Conservation (phyloP, 2,113 vertebrate genomes). For the Lepisosteus oculatus region DNA sequence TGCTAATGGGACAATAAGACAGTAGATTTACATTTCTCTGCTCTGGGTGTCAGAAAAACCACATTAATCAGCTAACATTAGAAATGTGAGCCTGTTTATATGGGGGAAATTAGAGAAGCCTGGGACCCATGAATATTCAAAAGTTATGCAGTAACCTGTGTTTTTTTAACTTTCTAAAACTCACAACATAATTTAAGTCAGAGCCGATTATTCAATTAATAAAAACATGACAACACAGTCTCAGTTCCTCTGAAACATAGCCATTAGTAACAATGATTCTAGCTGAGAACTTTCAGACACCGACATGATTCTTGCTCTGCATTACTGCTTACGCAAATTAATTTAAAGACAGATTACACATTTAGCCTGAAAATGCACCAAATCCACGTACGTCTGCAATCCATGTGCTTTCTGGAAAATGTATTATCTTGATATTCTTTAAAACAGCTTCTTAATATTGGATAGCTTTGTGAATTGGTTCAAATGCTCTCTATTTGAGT, state of each 20-base stretch:
- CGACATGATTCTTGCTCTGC: background rate
- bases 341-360: background rate
- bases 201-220: background rate
- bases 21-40: constrained; percentile 16
- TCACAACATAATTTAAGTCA: constrained; percentile 5
- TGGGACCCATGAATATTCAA: constrained; percentile 9
- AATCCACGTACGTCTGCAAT: too few relatives aligned
- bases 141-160: background rate
- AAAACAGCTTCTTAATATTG: too few relatives aligned
- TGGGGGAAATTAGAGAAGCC: constrained; percentile 5
- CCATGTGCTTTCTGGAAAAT: too few relatives aligned
- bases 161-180: constrained; percentile 2
- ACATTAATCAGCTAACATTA: constrained; percentile 18
- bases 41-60: constrained; percentile 10
- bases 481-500: too few relatives aligned
- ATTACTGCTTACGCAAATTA: background rate
- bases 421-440: too few relatives aligned
- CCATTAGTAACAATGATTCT: constrained; percentile 12
- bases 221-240: constrained; percentile 8
- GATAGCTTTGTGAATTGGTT: too few relatives aligned
- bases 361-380: too few relatives aligned
- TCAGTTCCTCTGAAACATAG: background rate
- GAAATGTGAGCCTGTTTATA: background rate
- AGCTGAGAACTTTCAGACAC: constrained; percentile 9
- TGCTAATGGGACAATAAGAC: constrained; percentile 22